phyloP scores from a whole-genome alignment of 92 coral and sea anemone species.

The Hydrozoanthus gracilis region DNA sequence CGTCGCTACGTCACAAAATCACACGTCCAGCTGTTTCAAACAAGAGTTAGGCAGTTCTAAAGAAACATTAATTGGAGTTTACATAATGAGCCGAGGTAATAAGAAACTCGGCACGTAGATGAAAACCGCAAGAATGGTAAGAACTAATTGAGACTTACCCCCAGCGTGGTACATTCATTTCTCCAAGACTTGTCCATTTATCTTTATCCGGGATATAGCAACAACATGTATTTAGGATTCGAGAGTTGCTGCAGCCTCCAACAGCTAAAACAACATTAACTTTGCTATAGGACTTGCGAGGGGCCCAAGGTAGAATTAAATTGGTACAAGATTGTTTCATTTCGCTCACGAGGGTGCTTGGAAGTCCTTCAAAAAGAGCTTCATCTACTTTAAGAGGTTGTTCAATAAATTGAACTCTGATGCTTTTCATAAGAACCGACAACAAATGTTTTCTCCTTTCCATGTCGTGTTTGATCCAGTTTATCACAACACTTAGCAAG shows the following conservation, averaged over 20 bases:
- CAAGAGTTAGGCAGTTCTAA: no score
- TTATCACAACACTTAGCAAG: slow-evolving; percentile 63
- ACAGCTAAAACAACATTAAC: slow-evolving; percentile 74
- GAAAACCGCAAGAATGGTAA: not conserved
- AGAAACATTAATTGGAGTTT: no score
- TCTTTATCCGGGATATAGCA: slow-evolving; percentile 76
- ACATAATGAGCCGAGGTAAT: no score
- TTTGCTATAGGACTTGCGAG: slow-evolving; percentile 80
- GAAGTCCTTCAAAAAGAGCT: not conserved
- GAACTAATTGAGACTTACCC: slow-evolving; percentile 63
- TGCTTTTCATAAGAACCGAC: slow-evolving; percentile 51
- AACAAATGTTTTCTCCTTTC: slow-evolving; percentile 46
- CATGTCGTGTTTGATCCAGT: slow-evolving; percentile 74
- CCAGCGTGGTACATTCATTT: slow-evolving; percentile 86
- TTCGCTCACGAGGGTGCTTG: not conserved
- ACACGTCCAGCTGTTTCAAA: no score
- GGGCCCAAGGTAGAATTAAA: not conserved
- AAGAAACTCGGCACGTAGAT: not conserved
- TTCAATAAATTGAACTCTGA: slow-evolving; percentile 70
- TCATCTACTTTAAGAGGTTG: slow-evolving; percentile 43
- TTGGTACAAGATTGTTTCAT: not conserved
- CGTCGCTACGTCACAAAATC: no score
- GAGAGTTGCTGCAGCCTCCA: slow-evolving; percentile 82
- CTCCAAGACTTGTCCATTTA: slow-evolving; percentile 74
- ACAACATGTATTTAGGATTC: slow-evolving; percentile 59